A percentile compares a stretch with the other conserved stretches of the same genome.
Evolutionary conservation across 2,888 invertebrate species (phyloP).

Genomic region (Coronaproctus castanopsis): DNA sequence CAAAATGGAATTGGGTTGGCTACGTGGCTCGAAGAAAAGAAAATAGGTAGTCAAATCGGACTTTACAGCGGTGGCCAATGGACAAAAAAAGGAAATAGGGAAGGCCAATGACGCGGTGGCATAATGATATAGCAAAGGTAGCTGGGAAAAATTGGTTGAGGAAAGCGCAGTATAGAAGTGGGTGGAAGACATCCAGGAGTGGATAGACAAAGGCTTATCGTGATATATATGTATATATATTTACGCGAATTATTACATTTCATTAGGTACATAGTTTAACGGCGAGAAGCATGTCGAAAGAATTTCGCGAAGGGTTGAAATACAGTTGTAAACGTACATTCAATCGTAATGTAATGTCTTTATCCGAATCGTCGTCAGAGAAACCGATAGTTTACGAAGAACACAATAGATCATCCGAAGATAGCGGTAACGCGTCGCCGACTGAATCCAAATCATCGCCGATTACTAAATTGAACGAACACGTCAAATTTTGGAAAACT

Average conservation of each 20-base stretch:
- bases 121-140: no score
- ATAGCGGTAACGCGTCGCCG: neutral
- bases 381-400: neutral
- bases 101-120: no score
- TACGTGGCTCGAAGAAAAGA: no score
- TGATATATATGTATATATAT: neutral
- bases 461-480: neutral
- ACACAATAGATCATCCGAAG: neutral
- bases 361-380: neutral
- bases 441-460: neutral
- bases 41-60: no score
- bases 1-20: no score
- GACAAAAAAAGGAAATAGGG: no score
- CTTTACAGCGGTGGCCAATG: no score
- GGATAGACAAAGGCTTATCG: neutral
- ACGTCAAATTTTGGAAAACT: neutral
- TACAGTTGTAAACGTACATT: constrained; percentile 2
- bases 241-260: neutral
- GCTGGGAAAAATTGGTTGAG: no score
- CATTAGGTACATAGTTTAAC: constrained; percentile 47
- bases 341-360: constrained; percentile 5
- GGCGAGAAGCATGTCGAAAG: constrained; percentile 53
- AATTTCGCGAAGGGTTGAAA: constrained; percentile 45
- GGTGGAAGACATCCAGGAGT: no score
- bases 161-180: no score